These are phyloP conservation scores for Procavia capensis DNA, from an alignment of 2,113 vertebrate species.

Conservation along the genomic window DNA sequence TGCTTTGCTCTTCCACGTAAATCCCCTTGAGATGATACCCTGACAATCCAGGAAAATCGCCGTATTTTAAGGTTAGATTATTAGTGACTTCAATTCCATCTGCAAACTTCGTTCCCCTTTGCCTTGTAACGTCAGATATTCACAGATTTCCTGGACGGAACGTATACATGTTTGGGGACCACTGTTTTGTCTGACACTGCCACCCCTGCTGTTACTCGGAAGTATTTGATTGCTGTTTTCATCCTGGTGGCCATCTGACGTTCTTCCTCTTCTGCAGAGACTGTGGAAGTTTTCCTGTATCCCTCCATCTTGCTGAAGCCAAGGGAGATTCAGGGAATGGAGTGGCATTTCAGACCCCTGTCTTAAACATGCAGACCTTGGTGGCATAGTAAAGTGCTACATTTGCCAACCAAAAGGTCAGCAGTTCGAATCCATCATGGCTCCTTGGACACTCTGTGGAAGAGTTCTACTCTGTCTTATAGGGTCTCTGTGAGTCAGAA, in stretches of 20 bases:
- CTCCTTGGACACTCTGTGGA: too few species aligned
- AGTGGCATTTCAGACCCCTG: background rate
- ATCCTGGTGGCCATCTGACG: background rate
- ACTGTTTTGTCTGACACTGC: background rate
- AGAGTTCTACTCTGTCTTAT: too few species aligned
- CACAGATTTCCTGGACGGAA: background rate
- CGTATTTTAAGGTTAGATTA: background rate
- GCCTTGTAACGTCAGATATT: background rate
- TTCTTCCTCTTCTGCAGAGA: background rate
- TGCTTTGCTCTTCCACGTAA: background rate
- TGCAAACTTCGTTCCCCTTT: background rate
- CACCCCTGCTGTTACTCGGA: background rate
- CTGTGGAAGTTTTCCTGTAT: background rate
- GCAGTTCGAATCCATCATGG: too few species aligned
- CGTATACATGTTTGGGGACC: background rate
- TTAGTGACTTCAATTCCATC: background rate
- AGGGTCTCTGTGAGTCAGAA: too few species aligned
- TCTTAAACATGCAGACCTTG: too few species aligned
- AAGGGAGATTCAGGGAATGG: rapidly evolving
- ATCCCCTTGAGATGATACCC: background rate
- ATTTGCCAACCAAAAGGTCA: too few species aligned
- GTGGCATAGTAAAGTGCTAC: too few species aligned
- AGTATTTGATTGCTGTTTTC: background rate
- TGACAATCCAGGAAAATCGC: background rate
- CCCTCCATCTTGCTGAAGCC: background rate